Percentiles rank a stretch among this genome's conserved stretches.
Conservation (phyloP, 2,888 invertebrate genomes). For the Notocelia uddmanniana region DNA sequence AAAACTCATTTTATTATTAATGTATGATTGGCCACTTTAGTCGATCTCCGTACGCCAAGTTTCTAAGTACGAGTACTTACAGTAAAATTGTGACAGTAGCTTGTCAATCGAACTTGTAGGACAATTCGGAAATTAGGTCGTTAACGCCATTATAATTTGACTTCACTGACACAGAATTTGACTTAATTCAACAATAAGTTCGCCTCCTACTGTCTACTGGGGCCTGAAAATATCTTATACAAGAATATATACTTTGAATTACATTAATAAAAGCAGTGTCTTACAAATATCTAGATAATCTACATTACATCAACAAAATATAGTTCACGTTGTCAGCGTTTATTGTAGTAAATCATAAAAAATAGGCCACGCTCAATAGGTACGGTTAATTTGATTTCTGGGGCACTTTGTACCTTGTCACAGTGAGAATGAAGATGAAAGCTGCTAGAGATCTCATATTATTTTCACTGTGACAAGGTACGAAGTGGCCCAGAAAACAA, state of each 20-base stretch:
- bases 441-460: too few relatives aligned
- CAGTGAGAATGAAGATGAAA: too few relatives aligned
- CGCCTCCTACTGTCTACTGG: conserved; percentile 2
- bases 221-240: conserved; percentile 13
- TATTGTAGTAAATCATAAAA: conserved; percentile 35
- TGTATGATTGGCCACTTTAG: conserved; percentile 23
- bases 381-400: too few relatives aligned
- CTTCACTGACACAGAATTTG: too few relatives aligned
- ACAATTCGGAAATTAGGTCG: neutral
- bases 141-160: neutral
- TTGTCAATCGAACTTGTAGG: neutral
- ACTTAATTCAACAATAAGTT: neutral
- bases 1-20: conserved; percentile 13
- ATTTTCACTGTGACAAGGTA: too few relatives aligned
- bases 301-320: conserved; percentile 29
- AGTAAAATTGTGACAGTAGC: neutral
- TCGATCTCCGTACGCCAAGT: neutral
- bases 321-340: conserved; percentile 21
- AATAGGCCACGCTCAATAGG: conserved; percentile 38
- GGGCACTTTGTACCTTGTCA: too few relatives aligned
- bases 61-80: too few relatives aligned
- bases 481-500: too few relatives aligned
- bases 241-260: conserved; percentile 39
- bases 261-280: conserved; percentile 40
- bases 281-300: conserved; percentile 25